Evolutionary conservation across 2,797 vertebrate species (phyloP).

Genomic region (Gallinago nigripennis): DNA sequence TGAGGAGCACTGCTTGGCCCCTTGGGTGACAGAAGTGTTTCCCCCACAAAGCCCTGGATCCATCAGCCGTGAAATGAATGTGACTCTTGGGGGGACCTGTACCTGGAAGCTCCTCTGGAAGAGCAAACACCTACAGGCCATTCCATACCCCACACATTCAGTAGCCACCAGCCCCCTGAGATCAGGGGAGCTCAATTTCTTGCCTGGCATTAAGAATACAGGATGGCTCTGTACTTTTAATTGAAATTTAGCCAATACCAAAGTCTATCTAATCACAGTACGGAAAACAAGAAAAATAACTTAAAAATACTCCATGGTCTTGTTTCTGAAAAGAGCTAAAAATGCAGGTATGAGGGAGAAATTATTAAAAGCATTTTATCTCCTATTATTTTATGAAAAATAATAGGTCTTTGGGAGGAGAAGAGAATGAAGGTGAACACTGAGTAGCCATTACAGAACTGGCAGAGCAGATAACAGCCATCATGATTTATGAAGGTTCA

Average conservation of each 20-base stretch:
- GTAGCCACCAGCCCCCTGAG: not conserved
- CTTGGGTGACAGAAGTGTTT: not conserved
- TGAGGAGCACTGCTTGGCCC: not conserved
- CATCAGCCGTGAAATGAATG: not conserved
- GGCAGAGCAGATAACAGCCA: slow-evolving; percentile 64
- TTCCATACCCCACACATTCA: not conserved
- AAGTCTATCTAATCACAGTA: not conserved
- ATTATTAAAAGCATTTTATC: slow-evolving; percentile 65
- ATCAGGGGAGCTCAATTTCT: not conserved
- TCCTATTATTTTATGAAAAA: slow-evolving; percentile 76
- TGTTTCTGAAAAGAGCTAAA: slow-evolving; percentile 63
- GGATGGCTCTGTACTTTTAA: not conserved
- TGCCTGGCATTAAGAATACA: not conserved
- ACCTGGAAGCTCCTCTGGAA: not conserved
- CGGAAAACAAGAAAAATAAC: not conserved
- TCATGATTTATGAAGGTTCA: slow-evolving; percentile 59
- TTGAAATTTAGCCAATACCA: not conserved
- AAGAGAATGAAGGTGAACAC: slow-evolving; percentile 74
- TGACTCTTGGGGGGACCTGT: not conserved
- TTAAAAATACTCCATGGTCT: slow-evolving; percentile 46
- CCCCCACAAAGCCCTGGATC: not conserved
- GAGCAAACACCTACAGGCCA: not conserved
- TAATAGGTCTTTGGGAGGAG: slow-evolving; percentile 69
- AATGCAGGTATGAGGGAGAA: slow-evolving; percentile 61
- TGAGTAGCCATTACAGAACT: slow-evolving; percentile 67